A percentile compares a stretch with the other conserved stretches of the same genome.
phyloP scores from a whole-genome alignment of 2,113 vertebrate genomes.

The Solea senegalensis region DNA sequence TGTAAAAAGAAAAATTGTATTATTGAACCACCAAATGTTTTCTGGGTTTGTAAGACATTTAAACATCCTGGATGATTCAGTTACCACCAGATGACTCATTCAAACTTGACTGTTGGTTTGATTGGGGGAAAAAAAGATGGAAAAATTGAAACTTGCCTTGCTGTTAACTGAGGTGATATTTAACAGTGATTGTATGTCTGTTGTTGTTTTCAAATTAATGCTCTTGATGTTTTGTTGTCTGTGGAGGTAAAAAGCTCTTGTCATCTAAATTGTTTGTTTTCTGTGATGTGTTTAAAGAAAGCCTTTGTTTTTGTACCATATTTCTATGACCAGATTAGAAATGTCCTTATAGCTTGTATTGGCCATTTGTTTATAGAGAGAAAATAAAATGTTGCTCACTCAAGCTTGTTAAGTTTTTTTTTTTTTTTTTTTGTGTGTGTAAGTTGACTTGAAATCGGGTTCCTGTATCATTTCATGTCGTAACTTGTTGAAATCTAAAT shows the following conservation, averaged over 20 bases:
- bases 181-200: slow-evolving; percentile 19
- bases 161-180: slow-evolving; percentile 18
- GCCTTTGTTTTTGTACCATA: background rate
- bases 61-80: slow-evolving; percentile 8
- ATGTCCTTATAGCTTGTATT: slow-evolving; percentile 17
- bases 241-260: background rate
- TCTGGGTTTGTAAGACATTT: slow-evolving; percentile 4
- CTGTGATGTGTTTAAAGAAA: slow-evolving; percentile 3
- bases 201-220: slow-evolving; percentile 9
- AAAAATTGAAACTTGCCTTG: background rate
- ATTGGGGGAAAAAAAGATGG: background rate
- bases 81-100: slow-evolving; percentile 8
- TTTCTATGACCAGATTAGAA: background rate
- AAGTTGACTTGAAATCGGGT: background rate
- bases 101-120: background rate
- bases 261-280: background rate
- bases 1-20: slow-evolving; percentile 36
- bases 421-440: background rate
- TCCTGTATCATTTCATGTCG: too few species aligned
- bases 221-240: slow-evolving; percentile 13
- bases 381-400: slow-evolving; percentile 58
- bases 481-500: too few species aligned
- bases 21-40: slow-evolving; percentile 15
- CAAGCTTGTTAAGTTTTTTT: background rate
- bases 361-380: slow-evolving; percentile 33